These are phyloP conservation scores for Athripsodes cinereus DNA, from an alignment of 2,888 invertebrate genomes.

Conservation along the genomic window DNA sequence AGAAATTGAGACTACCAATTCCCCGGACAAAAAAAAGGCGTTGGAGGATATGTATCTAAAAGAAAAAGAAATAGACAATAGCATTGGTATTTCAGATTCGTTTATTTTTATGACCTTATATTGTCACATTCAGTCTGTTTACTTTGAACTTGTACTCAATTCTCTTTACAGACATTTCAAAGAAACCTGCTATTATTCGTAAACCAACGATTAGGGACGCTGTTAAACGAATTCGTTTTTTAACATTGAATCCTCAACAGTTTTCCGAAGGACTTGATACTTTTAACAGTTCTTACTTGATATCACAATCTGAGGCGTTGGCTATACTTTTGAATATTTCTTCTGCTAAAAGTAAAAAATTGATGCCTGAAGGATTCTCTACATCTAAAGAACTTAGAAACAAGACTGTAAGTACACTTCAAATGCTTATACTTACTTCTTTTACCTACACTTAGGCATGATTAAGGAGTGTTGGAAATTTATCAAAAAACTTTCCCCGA, in stretches of 20 bases:
- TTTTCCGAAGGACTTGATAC: conserved; percentile 80
- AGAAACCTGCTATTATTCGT: background rate
- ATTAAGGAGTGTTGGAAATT: too few relatives aligned
- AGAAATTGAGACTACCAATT: too few relatives aligned
- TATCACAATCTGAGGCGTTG: conserved; percentile 72
- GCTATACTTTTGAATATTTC: conserved; percentile 79
- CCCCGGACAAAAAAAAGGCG: too few relatives aligned
- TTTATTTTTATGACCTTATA: too few relatives aligned
- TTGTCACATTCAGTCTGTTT: too few relatives aligned
- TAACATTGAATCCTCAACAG: conserved; percentile 72
- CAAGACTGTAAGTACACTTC: conserved; percentile 37
- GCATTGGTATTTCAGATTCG: too few relatives aligned
- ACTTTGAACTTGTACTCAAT: too few relatives aligned
- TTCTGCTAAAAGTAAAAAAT: conserved; percentile 57
- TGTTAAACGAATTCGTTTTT: conserved; percentile 70
- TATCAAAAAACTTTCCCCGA: too few relatives aligned
- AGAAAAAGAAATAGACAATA: too few relatives aligned
- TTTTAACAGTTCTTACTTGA: conserved; percentile 68
- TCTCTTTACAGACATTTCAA: conserved; percentile 5
- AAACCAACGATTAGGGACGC: conserved; percentile 50
- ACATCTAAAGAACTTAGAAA: conserved; percentile 46
- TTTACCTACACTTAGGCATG: too few relatives aligned
- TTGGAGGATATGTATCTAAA: too few relatives aligned
- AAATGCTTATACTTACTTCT: too few relatives aligned
- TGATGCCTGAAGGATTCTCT: conserved; percentile 72